These are phyloP conservation scores for Encarsia formosa DNA, from an alignment of 2,888 invertebrate genomes.

Conservation along the genomic window DNA sequence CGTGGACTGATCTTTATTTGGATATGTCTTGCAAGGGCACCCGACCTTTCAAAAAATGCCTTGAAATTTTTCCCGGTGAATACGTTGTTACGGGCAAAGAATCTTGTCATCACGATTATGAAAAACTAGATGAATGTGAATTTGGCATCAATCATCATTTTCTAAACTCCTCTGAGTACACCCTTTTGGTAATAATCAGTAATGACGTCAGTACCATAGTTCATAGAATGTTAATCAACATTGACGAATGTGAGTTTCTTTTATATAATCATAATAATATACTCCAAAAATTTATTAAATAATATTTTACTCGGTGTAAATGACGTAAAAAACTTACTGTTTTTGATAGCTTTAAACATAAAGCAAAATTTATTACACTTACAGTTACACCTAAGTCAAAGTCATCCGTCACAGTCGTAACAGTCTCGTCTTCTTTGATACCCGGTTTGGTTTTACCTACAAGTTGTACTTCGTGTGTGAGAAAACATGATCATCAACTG, in stretches of 20 bases:
- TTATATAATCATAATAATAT: background rate
- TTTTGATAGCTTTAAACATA: no score
- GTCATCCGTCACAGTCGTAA: slow-evolving; percentile 83
- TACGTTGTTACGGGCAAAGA: slow-evolving; percentile 76
- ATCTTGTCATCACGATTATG: slow-evolving; percentile 56
- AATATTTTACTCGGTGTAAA: no score
- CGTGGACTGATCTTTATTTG: slow-evolving; percentile 72
- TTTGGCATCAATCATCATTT: slow-evolving; percentile 69
- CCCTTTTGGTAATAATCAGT: slow-evolving; percentile 72
- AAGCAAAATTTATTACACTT: slow-evolving; percentile 18
- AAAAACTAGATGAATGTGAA: slow-evolving; percentile 54
- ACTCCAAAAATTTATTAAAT: no score
- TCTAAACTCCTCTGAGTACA: slow-evolving; percentile 64
- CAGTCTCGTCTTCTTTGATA: slow-evolving; percentile 74
- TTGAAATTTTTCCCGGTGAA: slow-evolving; percentile 61
- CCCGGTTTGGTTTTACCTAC: no score
- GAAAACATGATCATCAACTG: no score
- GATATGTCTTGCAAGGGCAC: slow-evolving; percentile 73
- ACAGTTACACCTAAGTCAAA: slow-evolving; percentile 75
- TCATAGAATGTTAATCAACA: slow-evolving; percentile 70
- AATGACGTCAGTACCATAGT: slow-evolving; percentile 72
- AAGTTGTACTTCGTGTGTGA: no score
- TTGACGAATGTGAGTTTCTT: slow-evolving; percentile 75
- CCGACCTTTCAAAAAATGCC: slow-evolving; percentile 69
- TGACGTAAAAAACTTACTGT: no score